Evolutionary conservation across 2,797 vertebrate species (phyloP), one percentile per base, ranked within the genome.

Genomic region (Paramormyrops hopkinsi): DNA sequence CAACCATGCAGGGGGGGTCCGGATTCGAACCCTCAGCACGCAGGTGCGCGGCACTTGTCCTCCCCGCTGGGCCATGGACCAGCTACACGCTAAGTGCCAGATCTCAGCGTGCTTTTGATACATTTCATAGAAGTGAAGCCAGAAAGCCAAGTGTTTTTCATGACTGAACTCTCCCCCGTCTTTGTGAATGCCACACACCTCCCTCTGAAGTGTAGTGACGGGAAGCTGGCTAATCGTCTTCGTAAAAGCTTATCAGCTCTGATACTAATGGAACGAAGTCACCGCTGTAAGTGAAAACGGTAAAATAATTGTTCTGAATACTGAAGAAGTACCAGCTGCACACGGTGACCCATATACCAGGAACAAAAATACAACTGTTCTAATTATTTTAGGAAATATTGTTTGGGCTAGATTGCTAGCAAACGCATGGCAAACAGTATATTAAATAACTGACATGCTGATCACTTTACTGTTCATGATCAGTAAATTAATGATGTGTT

Each of bases 341-440:
- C 41, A 46, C n/a, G 12, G 37, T 46, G 41, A 82, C 76, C 76
- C 41, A n/a, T 22, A 82, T 82, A 46, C 17, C 19, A 46, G 76
- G 41, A n/a, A 82, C 19, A 82, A 46, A 82, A 46, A 82, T 22
- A 46, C 17, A 46, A 82, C 41, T 44, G 65, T 73, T 82, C 76
- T 46, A 82, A 46, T 82, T 82, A 82, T 73, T 73, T 37, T 33
- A 82, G 76, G 44, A 46, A 82, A 82, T 82, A 82, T 46, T 82
- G 76, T 82, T 82, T 79, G 19, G 41, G 19, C 69, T 73, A 73
- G 19, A 82, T 82, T 82, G 7, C 14, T 82, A 46, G 76, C 17
- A 46, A 19, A 46, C 1, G 19, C 76, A 46, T 82, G 73, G 17
- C 37, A 44, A 79, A 41, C 17, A 37, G 33, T n/a, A n/a, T 79